Evolutionary conservation across 92 coral and sea anemone species (phyloP).

Genomic region (Epizoanthus scotinus): DNA sequence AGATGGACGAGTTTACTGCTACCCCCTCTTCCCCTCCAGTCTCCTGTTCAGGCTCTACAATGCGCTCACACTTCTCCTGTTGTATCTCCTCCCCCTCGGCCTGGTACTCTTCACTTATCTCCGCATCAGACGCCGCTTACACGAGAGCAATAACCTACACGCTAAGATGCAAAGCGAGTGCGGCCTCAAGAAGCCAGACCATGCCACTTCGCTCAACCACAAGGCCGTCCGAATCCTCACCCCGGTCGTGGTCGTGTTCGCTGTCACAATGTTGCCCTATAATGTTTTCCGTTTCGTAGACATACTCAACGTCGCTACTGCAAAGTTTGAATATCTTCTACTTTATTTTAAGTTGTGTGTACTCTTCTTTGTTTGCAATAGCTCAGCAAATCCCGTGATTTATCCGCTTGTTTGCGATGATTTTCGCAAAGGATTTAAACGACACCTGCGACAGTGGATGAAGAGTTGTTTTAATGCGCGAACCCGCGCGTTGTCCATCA

Average conservation of each 20-base stretch:
- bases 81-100: constrained; percentile 69
- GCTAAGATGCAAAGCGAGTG: constrained; percentile 71
- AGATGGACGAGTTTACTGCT: constrained; percentile 53
- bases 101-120: constrained; percentile 69
- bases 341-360: constrained; percentile 76
- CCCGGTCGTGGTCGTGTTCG: constrained; percentile 78
- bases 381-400: constrained; percentile 93
- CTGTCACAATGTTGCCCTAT: constrained; percentile 76
- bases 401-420: constrained; percentile 86
- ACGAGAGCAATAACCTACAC: constrained; percentile 75
- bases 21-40: constrained; percentile 60
- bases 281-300: constrained; percentile 76
- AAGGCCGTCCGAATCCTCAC: constrained; percentile 72
- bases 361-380: constrained; percentile 79
- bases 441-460: constrained; percentile 66
- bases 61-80: constrained; percentile 57
- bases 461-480: constrained; percentile 16
- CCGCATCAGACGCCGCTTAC: constrained; percentile 76
- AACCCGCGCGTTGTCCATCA: constrained; percentile 49
- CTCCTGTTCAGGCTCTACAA: constrained; percentile 68
- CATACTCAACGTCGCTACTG: constrained; percentile 58
- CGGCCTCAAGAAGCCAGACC: constrained; percentile 42
- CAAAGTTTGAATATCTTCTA: constrained; percentile 61
- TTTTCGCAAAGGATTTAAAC: constrained; percentile 82
- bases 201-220: constrained; percentile 60